phyloP scores from a whole-genome alignment of 2,888 invertebrate genomes.

The Deladenus siricidicola region DNA sequence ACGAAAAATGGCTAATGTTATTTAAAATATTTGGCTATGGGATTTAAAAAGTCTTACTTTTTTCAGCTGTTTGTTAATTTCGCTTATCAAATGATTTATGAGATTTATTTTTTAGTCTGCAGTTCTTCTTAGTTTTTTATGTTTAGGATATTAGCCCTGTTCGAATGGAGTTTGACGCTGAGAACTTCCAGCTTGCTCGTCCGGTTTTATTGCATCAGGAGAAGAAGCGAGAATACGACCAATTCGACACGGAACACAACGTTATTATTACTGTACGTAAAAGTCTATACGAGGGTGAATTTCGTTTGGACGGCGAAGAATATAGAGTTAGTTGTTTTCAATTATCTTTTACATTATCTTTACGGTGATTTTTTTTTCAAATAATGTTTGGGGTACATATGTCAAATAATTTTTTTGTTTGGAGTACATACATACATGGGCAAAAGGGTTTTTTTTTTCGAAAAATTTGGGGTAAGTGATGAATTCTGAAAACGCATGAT shows the following conservation, averaged over 20 bases:
- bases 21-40: no score
- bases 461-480: no score
- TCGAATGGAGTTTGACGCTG: constrained; percentile 17
- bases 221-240: constrained; percentile 13
- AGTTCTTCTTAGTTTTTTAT: neutral
- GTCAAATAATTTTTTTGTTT: no score
- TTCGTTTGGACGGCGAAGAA: constrained; percentile 11
- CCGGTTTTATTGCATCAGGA: neutral
- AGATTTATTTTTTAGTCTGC: neutral
- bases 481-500: no score
- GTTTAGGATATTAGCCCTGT: constrained; percentile 14
- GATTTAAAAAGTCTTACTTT: no score
- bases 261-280: constrained; percentile 14
- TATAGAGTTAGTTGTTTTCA: constrained; percentile 12
- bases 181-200: constrained; percentile 7
- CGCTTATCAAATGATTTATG: neutral
- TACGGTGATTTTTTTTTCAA: no score
- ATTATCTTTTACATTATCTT: no score
- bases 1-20: no score
- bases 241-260: constrained; percentile 12
- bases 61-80: no score
- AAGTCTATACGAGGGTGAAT: constrained; percentile 16
- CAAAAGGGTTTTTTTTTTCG: no score
- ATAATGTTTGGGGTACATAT: no score
- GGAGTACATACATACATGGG: no score